Conservation (phyloP, 2,113 vertebrate genomes). For the Promerops cafer region DNA sequence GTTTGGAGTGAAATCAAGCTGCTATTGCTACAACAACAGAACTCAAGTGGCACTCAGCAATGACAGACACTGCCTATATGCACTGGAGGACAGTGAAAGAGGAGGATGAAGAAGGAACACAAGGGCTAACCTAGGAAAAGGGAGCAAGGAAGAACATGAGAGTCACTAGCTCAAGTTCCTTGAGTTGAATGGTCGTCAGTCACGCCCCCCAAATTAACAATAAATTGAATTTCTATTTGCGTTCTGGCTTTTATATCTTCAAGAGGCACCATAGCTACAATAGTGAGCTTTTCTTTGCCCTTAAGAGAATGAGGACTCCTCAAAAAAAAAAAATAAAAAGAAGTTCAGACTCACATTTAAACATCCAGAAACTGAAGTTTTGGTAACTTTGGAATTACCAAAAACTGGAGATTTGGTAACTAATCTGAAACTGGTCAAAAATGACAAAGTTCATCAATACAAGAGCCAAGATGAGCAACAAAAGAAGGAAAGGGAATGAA, state of each 20-base stretch:
- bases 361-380: background rate
- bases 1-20: background rate
- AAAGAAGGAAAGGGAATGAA: background rate
- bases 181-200: background rate
- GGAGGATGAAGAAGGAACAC: background rate
- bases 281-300: background rate
- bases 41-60: background rate
- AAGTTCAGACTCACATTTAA: background rate
- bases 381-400: background rate
- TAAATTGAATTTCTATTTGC: background rate
- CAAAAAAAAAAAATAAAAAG: background rate
- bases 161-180: background rate
- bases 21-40: background rate
- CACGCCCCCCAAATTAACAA: background rate
- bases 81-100: background rate
- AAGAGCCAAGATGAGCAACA: background rate
- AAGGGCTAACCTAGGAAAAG: background rate
- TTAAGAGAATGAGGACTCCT: background rate
- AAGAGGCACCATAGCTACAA: background rate
- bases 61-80: background rate
- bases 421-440: background rate
- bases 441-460: background rate
- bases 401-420: background rate
- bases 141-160: background rate
- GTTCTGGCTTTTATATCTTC: background rate